Evolutionary conservation across 1,140 invertebrate genomes (phyloP), one percentile per base, ranked within the genome.

Genomic region (Psilanteris sp.): DNA sequence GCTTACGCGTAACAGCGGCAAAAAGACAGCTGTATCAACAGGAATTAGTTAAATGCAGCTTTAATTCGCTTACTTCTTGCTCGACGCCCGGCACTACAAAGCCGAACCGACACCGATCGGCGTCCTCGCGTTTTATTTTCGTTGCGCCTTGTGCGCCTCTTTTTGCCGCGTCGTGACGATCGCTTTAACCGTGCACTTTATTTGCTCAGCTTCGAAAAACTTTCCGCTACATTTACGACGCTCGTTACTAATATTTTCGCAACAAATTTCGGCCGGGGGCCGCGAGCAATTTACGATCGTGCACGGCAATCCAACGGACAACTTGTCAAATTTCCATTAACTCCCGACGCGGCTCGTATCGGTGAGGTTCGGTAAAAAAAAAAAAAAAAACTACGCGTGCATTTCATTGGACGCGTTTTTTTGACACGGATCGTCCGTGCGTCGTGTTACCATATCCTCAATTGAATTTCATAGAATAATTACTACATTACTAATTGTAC

Each of bases 1-100:
- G 72, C 64, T 79, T 73, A 77, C 68, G 71, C 32, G 50, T 67
- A 54, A 76, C 55, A 52, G 44, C 50, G 36, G 61, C 67, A 81
- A 73, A 79, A 81, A 82, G 75, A 72, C 83, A 85, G 85, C 83
- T 86, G 83, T 82, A 82, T 79, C 81, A 85, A 86, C 83, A 80
- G 62, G 76, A 81, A 80, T 82, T 81, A 79, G 77, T 82, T 81
- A 78, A 81, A 79, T 71, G 70, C 55, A 43, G 79, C 70, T 78
- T 70, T 44, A 78, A 78, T 73, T 68, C 77, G 75, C 71, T 79
- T 73, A 46, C 62, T 70, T 70, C 72, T 74, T 64, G 68, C 41
- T 55, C 50, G 43, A 61, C 55, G 67, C 36, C n/a, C 22, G 41
- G 36, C 43, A 67, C 72, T 67, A 78, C 75, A 78, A 76, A 78